Base-by-base conservation (phyloP, 2,797 vertebrate genomes). In the Cynopterus sphinx region DNA sequence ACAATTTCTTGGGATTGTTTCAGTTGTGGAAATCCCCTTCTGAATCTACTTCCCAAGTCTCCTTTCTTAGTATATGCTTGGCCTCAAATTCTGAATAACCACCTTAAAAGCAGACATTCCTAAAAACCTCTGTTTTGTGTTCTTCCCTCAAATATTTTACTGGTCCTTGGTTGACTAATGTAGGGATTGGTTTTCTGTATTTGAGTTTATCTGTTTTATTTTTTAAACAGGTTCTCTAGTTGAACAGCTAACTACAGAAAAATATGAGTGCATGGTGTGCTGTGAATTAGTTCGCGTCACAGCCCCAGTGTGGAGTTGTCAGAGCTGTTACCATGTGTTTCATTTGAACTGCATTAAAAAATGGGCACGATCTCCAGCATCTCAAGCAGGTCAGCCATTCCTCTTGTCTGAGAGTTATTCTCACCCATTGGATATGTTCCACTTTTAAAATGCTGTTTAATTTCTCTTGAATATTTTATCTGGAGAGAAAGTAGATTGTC, bases 261-360 rank as follows among this genome's bases (percentile, higher is more conserved):
- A 99, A 97, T 99, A 99, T 0, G 99, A 99, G 98, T 99, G 99
- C 97, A 99, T 99, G 99, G 99, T 99, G 22, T 99, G 99, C 98
- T 99, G 99, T 91, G 99, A 99, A 9, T 97, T 99, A 68, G 99
- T 99, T 75, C 98, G 99, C 5, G 98, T 99, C 97, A 99, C 99
- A 97, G 99, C 99, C 4, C 99, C 99, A 0, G 99, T 99, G 93
- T 99, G 99, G 99, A 99, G 98, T 98, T 99, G 99, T 98, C 99
- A 99, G 97, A 99, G 99, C 98, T 99, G 99, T 98, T 99, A 99
- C 95, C 99, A 99, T 11, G 99, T 99, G 59, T 99, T 99, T 98
- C 99, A 99, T 96, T 98, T 99, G 87, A 99, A 99, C 97, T 99
- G 99, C 97, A 99, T 99, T 98, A 99, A 99, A 98, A 99, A 99